phyloP scores from a whole-genome alignment of 2,888 invertebrate genomes.

The Oasisia sp. region DNA sequence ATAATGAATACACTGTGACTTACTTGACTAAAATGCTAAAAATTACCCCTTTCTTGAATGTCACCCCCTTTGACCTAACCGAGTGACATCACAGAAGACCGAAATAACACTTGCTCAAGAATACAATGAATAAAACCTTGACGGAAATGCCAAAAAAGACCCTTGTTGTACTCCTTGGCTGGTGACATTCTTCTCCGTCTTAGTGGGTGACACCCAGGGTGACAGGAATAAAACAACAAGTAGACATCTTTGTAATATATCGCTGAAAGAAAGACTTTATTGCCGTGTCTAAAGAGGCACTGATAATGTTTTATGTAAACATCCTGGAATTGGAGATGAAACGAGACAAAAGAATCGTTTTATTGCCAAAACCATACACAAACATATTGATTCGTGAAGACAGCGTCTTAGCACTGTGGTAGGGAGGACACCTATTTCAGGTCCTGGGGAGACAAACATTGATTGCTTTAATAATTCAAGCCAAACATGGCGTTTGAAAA shows the following conservation, averaged over 20 bases:
- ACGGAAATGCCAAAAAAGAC: no score
- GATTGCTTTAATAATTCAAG: slow-evolving; percentile 6
- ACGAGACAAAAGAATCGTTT: background rate
- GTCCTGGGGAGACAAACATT: background rate
- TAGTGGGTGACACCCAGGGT: no score
- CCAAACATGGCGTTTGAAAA: background rate
- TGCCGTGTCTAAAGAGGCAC: background rate
- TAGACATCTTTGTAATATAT: background rate
- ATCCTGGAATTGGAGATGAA: background rate
- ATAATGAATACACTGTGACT: no score
- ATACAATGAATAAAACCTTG: background rate
- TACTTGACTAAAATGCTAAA: no score
- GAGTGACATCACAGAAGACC: no score
- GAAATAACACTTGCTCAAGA: background rate
- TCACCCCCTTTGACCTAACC: no score
- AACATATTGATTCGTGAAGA: background rate
- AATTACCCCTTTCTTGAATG: no score
- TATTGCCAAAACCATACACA: background rate
- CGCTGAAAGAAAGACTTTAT: background rate
- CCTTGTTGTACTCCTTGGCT: no score
- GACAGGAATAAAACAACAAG: background rate
- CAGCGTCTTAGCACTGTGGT: background rate
- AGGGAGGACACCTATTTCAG: background rate
- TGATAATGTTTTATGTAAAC: background rate
- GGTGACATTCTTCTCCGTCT: no score